Conservation (phyloP, 2,113 vertebrate genomes). For the Semicossyphus pulcher region DNA sequence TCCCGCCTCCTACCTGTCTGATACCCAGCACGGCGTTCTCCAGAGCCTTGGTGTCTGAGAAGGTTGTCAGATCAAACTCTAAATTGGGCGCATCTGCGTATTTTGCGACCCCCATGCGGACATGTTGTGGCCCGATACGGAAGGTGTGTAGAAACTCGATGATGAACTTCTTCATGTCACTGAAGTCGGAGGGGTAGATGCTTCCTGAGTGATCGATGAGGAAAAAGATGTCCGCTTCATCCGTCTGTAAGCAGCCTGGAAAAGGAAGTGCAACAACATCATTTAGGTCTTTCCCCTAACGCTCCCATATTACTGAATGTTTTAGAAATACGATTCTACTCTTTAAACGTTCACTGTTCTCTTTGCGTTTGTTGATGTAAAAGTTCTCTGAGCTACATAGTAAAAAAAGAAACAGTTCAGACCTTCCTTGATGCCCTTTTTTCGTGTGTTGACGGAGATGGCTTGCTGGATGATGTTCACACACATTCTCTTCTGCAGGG, state of each 20-base stretch:
- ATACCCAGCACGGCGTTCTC: slow-evolving; percentile 80
- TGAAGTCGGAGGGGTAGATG: slow-evolving; percentile 79
- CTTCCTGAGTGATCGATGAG: slow-evolving; percentile 88
- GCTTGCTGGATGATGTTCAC: slow-evolving; percentile 64
- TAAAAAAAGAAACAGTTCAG: neutral
- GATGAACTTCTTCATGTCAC: slow-evolving; percentile 88
- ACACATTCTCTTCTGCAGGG: slow-evolving; percentile 83
- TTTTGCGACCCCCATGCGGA: slow-evolving; percentile 87
- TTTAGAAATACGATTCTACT: too few relatives aligned
- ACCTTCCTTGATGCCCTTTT: slow-evolving; percentile 81
- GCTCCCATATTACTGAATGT: too few relatives aligned
- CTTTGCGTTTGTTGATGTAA: too few relatives aligned
- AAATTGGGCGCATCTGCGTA: slow-evolving; percentile 64
- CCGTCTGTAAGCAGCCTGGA: slow-evolving; percentile 84
- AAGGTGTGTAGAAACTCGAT: slow-evolving; percentile 80
- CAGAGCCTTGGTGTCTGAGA: slow-evolving; percentile 63
- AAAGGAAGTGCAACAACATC: neutral
- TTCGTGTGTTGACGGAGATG: slow-evolving; percentile 12
- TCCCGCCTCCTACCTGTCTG: slow-evolving; percentile 77
- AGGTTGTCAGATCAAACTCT: slow-evolving; percentile 78
- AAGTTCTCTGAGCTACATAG: neutral
- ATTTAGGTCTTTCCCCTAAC: neutral
- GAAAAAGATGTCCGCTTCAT: slow-evolving; percentile 91
- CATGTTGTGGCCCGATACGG: slow-evolving; percentile 78
- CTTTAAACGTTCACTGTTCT: too few relatives aligned